phyloP scores from a whole-genome alignment of 2,797 vertebrate species.

The Gymnodraco acuticeps region DNA sequence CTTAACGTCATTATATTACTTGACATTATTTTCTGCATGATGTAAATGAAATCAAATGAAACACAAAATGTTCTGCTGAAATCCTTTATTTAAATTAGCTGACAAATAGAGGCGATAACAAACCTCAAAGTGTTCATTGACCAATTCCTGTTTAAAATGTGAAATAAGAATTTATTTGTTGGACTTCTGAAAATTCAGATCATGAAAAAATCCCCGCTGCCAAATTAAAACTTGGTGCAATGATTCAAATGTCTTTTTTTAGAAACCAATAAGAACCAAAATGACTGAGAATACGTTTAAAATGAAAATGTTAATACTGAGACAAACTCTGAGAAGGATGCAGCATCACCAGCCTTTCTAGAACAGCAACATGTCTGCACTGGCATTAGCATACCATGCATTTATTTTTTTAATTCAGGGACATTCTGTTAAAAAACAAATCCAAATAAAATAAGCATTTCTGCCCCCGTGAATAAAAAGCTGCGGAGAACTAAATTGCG shows the following conservation, averaged over 20 bases:
- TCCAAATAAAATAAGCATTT: slow-evolving; percentile 76
- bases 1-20: too few species aligned
- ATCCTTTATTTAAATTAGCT: slow-evolving; percentile 83
- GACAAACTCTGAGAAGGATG: too few species aligned
- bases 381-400: slow-evolving; percentile 53
- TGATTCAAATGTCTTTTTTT: slow-evolving; percentile 18
- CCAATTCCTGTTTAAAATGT: slow-evolving; percentile 65
- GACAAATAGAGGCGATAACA: slow-evolving; percentile 78
- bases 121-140: slow-evolving; percentile 67
- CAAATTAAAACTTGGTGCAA: slow-evolving; percentile 53
- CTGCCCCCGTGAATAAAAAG: slow-evolving; percentile 72
- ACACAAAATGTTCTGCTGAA: slow-evolving; percentile 54
- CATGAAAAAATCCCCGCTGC: slow-evolving; percentile 45
- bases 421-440: slow-evolving; percentile 79
- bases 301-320: too few species aligned
- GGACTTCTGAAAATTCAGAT: slow-evolving; percentile 30
- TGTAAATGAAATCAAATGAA: background rate
- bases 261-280: too few species aligned
- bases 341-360: slow-evolving; percentile 67
- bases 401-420: slow-evolving; percentile 37
- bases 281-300: too few species aligned
- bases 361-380: too few species aligned
- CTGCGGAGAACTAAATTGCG: slow-evolving; percentile 61
- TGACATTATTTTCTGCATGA: too few species aligned
- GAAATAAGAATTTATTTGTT: slow-evolving; percentile 64